A percentile compares a stretch with the other conserved stretches of the same genome.
Conservation (phyloP, 2,888 invertebrate genomes). For the Pandemis heparana region DNA sequence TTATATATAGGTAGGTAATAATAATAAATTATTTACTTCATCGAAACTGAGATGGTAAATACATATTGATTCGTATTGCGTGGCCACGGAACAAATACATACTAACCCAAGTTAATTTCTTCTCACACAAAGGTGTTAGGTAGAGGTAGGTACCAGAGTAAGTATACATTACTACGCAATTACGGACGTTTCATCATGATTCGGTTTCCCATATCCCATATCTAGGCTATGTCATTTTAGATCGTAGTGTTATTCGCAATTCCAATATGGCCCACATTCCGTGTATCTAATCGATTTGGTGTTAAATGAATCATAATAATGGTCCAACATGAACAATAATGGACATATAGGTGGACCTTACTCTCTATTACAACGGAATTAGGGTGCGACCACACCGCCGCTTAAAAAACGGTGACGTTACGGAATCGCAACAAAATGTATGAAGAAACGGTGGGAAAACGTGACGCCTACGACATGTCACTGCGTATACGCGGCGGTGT, state of each 20-base stretch:
- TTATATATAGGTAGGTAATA: too few species aligned
- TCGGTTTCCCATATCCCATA: slow-evolving; percentile 33
- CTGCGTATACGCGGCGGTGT: too few species aligned
- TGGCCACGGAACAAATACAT: not conserved
- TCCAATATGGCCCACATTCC: slow-evolving; percentile 24
- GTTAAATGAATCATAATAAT: not conserved
- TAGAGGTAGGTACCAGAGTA: not conserved
- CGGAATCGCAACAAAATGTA: too few species aligned
- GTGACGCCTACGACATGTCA: too few species aligned
- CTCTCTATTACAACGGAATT: not conserved
- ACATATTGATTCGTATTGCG: too few species aligned
- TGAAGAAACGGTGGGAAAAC: too few species aligned
- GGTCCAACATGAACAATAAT: slow-evolving; percentile 11
- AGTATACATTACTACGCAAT: not conserved
- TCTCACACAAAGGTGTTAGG: not conserved
- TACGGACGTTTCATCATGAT: slow-evolving; percentile 24
- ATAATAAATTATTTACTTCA: too few species aligned
- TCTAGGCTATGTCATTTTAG: slow-evolving; percentile 23
- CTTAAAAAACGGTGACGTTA: too few species aligned
- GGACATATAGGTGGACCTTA: not conserved
- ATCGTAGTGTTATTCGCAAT: slow-evolving; percentile 28
- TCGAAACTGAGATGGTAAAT: too few species aligned
- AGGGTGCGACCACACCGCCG: too few species aligned
- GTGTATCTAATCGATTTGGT: slow-evolving; percentile 36
- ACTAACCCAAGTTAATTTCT: not conserved